These are phyloP conservation scores for Urophycis tenuis DNA, from an alignment of 2,797 vertebrate species.

Conservation along the genomic window DNA sequence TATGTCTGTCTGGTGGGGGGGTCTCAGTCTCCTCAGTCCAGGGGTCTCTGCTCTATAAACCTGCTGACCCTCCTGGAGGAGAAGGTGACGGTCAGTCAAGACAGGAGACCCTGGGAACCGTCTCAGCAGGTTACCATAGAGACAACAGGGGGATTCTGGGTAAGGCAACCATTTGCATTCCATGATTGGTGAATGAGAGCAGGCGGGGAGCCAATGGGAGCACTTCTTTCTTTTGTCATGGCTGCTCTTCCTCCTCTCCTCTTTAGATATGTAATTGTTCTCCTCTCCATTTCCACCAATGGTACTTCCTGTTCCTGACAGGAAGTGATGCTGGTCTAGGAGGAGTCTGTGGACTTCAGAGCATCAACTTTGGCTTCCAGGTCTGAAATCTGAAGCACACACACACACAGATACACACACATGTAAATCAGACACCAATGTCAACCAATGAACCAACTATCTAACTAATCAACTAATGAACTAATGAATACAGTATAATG, in stretches of 20 bases:
- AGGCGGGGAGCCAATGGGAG: background rate
- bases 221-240: background rate
- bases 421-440: constrained; percentile 9
- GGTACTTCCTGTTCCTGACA: constrained; percentile 35
- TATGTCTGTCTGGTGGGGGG: no score
- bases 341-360: constrained; percentile 81
- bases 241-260: background rate
- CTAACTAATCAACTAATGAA: background rate
- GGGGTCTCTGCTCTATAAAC: no score
- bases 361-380: constrained; percentile 89
- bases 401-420: constrained; percentile 3
- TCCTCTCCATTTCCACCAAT: background rate
- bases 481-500: background rate
- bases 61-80: no score
- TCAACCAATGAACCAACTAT: background rate
- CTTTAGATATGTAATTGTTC: background rate
- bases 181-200: background rate
- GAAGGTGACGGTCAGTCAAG: no score
- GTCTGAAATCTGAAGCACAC: constrained; percentile 77
- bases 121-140: no score
- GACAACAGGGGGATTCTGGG: no score
- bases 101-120: no score
- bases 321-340: constrained; percentile 67
- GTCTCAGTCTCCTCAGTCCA: no score
- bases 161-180: background rate